A percentile compares a stretch with the other conserved stretches of the same genome.
Evolutionary conservation across 2,888 invertebrate genomes (phyloP).

Genomic region (Cryptus armator): DNA sequence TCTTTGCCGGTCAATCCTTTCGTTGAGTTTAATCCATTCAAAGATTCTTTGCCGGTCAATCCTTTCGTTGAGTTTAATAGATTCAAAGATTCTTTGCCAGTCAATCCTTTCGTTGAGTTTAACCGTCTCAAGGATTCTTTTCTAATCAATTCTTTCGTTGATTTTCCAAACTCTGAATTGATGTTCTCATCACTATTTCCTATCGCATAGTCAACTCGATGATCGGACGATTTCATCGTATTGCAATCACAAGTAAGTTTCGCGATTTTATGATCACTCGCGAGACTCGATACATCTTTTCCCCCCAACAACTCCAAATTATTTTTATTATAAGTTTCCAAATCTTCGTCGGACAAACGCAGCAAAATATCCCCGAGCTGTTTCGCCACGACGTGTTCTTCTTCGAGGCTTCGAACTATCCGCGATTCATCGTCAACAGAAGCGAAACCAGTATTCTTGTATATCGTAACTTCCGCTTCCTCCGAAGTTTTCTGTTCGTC

Average conservation of each 20-base stretch:
- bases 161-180: not conserved
- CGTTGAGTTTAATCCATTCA: no score
- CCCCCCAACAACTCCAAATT: not conserved
- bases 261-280: not conserved
- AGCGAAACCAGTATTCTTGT: conserved; percentile 14
- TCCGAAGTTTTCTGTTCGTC: conserved; percentile 25
- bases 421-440: not conserved
- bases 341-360: not conserved
- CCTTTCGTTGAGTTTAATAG: no score
- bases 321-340: not conserved
- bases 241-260: conserved; percentile 13
- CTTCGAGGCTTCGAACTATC: not conserved
- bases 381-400: not conserved
- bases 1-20: no score
- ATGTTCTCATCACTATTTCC: not conserved
- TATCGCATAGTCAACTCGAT: not conserved
- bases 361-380: not conserved
- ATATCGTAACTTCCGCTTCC: conserved; percentile 24
- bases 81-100: no score
- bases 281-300: not conserved
- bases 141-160: not conserved
- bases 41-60: no score
- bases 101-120: no score
- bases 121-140: not conserved
- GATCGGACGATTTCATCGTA: not conserved